These are phyloP conservation scores for Rattus norvegicus DNA, from an alignment of 2,113 vertebrate genomes.

Conservation along the genomic window GRCr8 NC_086025.1:132962001-132962500, in stretches of 20 bases:
- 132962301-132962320: no score
- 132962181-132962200: slow-evolving; percentile 21
- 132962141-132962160: neutral
- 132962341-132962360: neutral
- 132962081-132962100: neutral
- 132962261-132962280: no score
- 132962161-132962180: neutral
- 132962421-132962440: neutral
- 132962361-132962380: neutral
- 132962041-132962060: no score
- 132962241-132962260: no score
- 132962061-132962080: neutral
- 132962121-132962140: neutral
- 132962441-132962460: neutral
- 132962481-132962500: neutral
- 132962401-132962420: neutral
- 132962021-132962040: no score
- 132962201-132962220: slow-evolving; percentile 24
- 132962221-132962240: neutral
- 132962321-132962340: neutral
- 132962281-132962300: no score
- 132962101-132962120: neutral
- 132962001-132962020: no score
- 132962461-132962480: neutral
- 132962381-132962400: neutral